A percentile compares a stretch with the other conserved stretches of the same genome.
Conservation (phyloP, 2,888 invertebrate genomes). For the Julus scandinavius region DNA sequence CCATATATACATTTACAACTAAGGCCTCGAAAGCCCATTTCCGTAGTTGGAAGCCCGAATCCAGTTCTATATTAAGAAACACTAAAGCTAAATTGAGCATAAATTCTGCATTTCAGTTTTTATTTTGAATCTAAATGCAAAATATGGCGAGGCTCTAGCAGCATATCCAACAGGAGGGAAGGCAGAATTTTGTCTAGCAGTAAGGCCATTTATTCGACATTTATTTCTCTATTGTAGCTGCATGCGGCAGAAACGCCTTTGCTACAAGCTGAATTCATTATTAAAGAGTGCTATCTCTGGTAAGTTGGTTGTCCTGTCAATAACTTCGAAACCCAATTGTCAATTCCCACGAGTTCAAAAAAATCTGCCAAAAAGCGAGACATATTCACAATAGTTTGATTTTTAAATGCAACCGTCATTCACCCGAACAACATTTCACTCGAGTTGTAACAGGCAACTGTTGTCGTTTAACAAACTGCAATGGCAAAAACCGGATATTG, state of each 20-base stretch:
- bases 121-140: constrained; percentile 2
- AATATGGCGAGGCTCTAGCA: neutral
- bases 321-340: constrained; percentile 34
- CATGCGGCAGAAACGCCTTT: neutral
- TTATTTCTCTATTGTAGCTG: neutral
- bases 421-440: constrained; percentile 47
- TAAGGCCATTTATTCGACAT: neutral
- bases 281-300: constrained; percentile 14
- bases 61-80: neutral
- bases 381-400: constrained; percentile 43
- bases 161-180: neutral
- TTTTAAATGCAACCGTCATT: constrained; percentile 46
- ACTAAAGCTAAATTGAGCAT: neutral
- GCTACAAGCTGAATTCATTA: neutral
- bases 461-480: constrained; percentile 43
- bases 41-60: neutral
- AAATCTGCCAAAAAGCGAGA: constrained; percentile 34
- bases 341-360: constrained; percentile 21
- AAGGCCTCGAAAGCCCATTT: neutral
- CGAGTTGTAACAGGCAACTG: neutral
- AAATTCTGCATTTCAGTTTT: constrained; percentile 3
- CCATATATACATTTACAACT: neutral
- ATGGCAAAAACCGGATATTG: constrained; percentile 48
- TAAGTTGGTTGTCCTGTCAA: constrained; percentile 13
- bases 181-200: neutral